A percentile compares a stretch with the other conserved stretches of the same genome.
Conservation (phyloP, 2,888 invertebrate species). For the Eubasilissa splendida region DNA sequence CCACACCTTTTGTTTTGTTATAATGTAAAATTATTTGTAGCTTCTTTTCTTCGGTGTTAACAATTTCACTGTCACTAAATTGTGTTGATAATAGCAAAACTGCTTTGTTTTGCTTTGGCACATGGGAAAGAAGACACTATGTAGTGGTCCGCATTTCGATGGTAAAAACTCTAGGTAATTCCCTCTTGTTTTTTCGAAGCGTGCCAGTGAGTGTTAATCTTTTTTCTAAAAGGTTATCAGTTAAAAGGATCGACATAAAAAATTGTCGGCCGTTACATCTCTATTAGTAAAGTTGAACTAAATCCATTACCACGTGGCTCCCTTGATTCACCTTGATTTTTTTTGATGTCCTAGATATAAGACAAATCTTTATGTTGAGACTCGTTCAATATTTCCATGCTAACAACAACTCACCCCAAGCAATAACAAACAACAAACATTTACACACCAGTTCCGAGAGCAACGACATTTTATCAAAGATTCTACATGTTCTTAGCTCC, state of each 20-base stretch:
- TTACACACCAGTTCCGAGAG: too few species aligned
- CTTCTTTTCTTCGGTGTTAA: neutral
- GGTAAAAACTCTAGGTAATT: slow-evolving; percentile 36
- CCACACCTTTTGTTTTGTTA: neutral
- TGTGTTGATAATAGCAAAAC: neutral
- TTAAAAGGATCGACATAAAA: slow-evolving; percentile 16
- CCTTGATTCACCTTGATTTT: slow-evolving; percentile 27
- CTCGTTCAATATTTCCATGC: too few species aligned
- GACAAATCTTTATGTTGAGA: too few species aligned
- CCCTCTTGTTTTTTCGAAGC: slow-evolving; percentile 35
- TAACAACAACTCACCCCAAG: too few species aligned
- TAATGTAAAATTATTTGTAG: slow-evolving; percentile 39
- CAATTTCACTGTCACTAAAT: neutral
- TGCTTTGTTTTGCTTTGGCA: slow-evolving; percentile 1
- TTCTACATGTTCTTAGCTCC: too few species aligned
- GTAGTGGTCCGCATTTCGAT: neutral
- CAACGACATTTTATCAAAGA: too few species aligned
- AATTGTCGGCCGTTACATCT: slow-evolving; percentile 26
- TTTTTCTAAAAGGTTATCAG: slow-evolving; percentile 3
- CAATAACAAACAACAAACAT: too few species aligned
- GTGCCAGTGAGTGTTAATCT: slow-evolving; percentile 11
- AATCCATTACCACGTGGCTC: slow-evolving; percentile 21
- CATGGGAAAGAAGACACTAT: slow-evolving; percentile 19
- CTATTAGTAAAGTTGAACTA: neutral
- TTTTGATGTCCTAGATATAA: slow-evolving; percentile 39